Percentiles rank a stretch among this genome's conserved stretches.
phyloP scores from a whole-genome alignment of 2,113 vertebrate genomes.

The Siphamia tubifer region DNA sequence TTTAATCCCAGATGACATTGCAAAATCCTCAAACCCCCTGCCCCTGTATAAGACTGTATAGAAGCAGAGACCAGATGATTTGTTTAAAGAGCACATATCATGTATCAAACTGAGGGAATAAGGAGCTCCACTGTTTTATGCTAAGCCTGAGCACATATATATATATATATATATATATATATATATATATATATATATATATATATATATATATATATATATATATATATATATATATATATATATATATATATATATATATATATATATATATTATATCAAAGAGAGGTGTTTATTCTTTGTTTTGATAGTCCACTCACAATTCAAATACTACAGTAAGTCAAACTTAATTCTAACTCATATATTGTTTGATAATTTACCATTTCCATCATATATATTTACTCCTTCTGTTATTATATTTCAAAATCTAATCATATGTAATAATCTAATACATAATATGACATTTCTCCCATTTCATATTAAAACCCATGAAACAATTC shows the following conservation, averaged over 20 bases:
- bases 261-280: constrained; percentile 33
- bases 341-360: not conserved
- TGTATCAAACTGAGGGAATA: constrained; percentile 65
- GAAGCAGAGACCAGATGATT: constrained; percentile 52
- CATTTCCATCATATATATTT: not conserved
- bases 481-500: not conserved
- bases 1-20: constrained; percentile 80
- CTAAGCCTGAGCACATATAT: constrained; percentile 40
- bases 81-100: constrained; percentile 67
- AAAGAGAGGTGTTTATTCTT: constrained; percentile 23
- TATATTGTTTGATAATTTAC: not conserved
- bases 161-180: constrained; percentile 24
- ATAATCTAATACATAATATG: not conserved
- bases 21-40: constrained; percentile 65
- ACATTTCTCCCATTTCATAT: too few relatives aligned
- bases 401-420: not conserved
- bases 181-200: too few relatives aligned
- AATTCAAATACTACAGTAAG: rapidly evolving
- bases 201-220: too few relatives aligned
- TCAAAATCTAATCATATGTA: not conserved
- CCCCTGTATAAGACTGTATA: constrained; percentile 56
- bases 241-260: too few relatives aligned
- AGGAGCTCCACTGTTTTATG: constrained; percentile 59
- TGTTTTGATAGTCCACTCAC: not conserved
- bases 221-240: too few relatives aligned